Evolutionary conservation across 23 tunicate genomes (phyloP), one percentile per base, ranked within the genome.

Genomic region (Aplidium turbinatum): DNA sequence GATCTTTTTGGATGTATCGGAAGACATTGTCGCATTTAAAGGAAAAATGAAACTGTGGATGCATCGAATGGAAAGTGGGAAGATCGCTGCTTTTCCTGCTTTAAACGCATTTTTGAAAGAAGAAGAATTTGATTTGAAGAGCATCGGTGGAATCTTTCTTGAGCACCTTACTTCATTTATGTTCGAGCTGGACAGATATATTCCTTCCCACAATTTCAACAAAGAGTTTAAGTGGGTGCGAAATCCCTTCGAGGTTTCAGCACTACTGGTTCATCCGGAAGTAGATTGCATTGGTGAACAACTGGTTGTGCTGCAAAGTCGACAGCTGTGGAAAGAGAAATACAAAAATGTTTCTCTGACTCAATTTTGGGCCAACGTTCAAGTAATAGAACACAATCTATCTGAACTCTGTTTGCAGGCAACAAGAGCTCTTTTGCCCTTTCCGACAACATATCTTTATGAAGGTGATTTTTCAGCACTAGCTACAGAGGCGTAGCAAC

Each of bases 261-360:
- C 80, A 25, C 26, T 34, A 62, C 38, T 26, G 35, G 19, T 62
- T 30, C 68, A 62, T 62, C 30, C 68, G 30, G 68, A 24, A 24
- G 30, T 62, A 23, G 68, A 62, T 9, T 62, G 36, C 68, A 62
- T 62, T 62, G 38, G 76, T 75, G 76, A 63, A 75, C 71, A 75
- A 33, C 65, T 75, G 80, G 24, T 32, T 29, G 51, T 65, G n/a
- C 33, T 75, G 71, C 80, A 75, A 75, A 64, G 80, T 22, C 80
- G 80, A 75, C 80, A 65, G 72, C 31, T 75, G 75, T 75, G 76
- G 76, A 65, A 53, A 75, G 75, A 75, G 50, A 62, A 24, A n/a
- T n/a, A n/a, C n/a, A n/a, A n/a, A n/a, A n/a, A n/a, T n/a, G n/a
- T n/a, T 55, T 55, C 62, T 55, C 62, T 55, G 68, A 29, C 38